These are phyloP conservation scores for Scaptomyza polygonia DNA, from an alignment of 2,888 invertebrate species.

Conservation along the genomic window DNA sequence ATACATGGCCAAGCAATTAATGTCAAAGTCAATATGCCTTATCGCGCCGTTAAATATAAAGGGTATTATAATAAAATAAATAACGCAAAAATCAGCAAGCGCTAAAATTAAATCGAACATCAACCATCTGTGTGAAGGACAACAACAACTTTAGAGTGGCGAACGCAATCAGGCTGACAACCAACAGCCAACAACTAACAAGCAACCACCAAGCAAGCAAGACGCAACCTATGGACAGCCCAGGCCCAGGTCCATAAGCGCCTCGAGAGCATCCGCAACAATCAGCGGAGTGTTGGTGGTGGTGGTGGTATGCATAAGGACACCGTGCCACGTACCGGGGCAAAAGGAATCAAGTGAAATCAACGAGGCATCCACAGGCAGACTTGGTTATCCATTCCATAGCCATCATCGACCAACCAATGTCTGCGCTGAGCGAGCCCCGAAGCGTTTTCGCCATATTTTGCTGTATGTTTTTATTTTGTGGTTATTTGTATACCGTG, in stretches of 20 bases:
- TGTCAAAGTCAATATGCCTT: conserved; percentile 78
- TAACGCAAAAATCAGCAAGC: conserved; percentile 75
- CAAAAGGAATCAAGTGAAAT: conserved; percentile 68
- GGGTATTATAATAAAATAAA: conserved; percentile 79
- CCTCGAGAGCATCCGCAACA: conserved; percentile 7
- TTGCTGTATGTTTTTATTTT: conserved; percentile 31
- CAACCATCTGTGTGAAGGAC: conserved; percentile 66
- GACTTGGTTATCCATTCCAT: conserved; percentile 73
- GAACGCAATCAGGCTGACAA: conserved; percentile 25
- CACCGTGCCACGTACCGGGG: conserved; percentile 26
- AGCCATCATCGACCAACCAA: conserved; percentile 13
- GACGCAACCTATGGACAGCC: conserved; percentile 14
- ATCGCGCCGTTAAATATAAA: conserved; percentile 76
- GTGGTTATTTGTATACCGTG: not conserved
- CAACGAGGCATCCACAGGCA: conserved; percentile 67
- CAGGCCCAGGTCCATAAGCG: conserved; percentile 8
- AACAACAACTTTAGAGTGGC: conserved; percentile 40
- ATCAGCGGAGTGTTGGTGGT: conserved; percentile 17
- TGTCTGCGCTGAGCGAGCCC: conserved; percentile 47
- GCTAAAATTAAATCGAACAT: conserved; percentile 77
- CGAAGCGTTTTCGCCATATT: conserved; percentile 51
- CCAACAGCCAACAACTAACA: conserved; percentile 1
- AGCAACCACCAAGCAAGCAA: conserved; percentile 1
- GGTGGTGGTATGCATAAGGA: not conserved
- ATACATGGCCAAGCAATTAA: conserved; percentile 65